Evolutionary conservation across 2,113 vertebrate species (phyloP).

Genomic region (Python bivittatus): DNA sequence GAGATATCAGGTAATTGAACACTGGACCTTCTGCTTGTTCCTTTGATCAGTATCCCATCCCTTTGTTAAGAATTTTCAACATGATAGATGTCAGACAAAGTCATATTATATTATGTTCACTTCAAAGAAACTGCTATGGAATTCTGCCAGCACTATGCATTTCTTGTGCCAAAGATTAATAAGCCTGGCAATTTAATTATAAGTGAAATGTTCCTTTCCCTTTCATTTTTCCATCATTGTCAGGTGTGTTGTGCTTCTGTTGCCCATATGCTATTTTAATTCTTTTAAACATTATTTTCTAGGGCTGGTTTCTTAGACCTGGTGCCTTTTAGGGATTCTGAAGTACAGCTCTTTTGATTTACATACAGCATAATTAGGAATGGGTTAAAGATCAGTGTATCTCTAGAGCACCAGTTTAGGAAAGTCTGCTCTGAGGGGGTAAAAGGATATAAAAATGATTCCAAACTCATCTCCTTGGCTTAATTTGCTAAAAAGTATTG

Average conservation of each 20-base stretch:
- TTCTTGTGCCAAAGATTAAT: not conserved
- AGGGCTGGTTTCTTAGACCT: not conserved
- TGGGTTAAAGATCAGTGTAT: not conserved
- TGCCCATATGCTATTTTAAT: not conserved
- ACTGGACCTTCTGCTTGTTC: not conserved
- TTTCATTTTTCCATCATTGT: not conserved
- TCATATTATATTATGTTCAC: not conserved
- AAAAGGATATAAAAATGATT: not conserved
- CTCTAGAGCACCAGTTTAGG: not conserved
- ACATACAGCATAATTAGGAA: not conserved
- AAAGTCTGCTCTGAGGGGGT: not conserved
- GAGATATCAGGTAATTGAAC: not conserved
- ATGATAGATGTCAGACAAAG: not conserved
- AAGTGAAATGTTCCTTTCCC: not conserved
- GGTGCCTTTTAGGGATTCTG: not conserved
- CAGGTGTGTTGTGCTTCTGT: not conserved
- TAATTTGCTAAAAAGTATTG: not conserved
- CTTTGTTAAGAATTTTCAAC: not conserved
- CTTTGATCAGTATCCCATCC: not conserved
- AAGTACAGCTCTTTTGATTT: not conserved
- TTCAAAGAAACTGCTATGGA: not conserved
- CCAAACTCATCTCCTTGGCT: not conserved
- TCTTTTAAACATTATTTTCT: not conserved
- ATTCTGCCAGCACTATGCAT: not conserved
- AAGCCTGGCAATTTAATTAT: slow-evolving; percentile 1